These are phyloP conservation scores for Gyps fulvus DNA, from an alignment of 2,113 vertebrate species.

Conservation along the genomic window DNA sequence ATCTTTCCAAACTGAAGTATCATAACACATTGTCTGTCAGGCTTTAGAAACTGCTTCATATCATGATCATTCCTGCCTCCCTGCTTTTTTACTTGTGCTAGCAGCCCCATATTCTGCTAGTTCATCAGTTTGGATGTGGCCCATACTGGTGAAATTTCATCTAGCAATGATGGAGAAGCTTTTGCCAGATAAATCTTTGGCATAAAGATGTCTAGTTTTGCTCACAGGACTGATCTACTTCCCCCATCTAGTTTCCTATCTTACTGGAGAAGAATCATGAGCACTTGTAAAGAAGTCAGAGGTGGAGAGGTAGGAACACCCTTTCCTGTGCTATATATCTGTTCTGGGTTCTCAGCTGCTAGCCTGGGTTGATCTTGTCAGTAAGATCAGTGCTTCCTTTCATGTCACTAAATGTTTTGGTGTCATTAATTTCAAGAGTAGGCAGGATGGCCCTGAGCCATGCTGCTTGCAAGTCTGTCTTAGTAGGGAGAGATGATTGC, in stretches of 20 bases:
- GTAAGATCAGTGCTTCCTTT: neutral
- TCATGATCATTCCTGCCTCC: neutral
- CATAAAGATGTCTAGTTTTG: neutral
- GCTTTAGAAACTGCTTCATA: neutral
- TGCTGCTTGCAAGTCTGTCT: neutral
- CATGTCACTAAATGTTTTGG: neutral
- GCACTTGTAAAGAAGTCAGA: neutral
- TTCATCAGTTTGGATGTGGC: neutral
- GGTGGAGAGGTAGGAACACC: neutral
- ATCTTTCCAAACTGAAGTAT: neutral
- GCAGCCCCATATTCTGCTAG: neutral
- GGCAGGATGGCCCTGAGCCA: neutral
- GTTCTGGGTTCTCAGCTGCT: neutral
- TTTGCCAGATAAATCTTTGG: neutral
- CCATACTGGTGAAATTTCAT: neutral
- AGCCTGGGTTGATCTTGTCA: neutral
- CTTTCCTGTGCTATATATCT: neutral
- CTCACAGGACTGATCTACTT: neutral
- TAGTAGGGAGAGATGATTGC: neutral
- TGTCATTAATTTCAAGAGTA: neutral
- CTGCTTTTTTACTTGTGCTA: neutral
- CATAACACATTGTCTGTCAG: rapidly evolving
- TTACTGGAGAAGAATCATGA: neutral
- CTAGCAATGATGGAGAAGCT: neutral
- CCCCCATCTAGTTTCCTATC: neutral